Evolutionary conservation across 2,113 vertebrate species (phyloP).

Genomic region (Tachycineta bicolor): DNA sequence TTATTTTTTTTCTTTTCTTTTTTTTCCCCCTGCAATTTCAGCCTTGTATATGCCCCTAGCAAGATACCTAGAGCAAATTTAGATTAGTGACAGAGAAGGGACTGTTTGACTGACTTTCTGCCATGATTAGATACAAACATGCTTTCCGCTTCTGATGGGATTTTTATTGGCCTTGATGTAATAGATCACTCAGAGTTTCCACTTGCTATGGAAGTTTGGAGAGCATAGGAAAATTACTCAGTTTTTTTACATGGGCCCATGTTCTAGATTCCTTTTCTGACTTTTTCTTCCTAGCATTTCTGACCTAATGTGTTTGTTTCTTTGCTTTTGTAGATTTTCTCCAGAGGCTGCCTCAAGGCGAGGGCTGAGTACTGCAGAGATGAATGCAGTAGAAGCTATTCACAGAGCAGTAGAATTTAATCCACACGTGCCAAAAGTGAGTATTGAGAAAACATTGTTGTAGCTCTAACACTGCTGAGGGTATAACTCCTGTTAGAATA

Average conservation of each 20-base stretch:
- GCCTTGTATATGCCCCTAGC: constrained; percentile 48
- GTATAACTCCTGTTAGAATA: neutral
- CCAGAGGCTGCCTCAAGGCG: constrained; percentile 95
- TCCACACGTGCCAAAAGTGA: constrained; percentile 98
- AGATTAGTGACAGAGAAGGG: constrained; percentile 73
- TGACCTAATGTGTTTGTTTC: constrained; percentile 67
- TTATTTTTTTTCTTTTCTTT: constrained; percentile 3
- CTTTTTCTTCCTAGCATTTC: constrained; percentile 22
- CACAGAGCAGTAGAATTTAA: constrained; percentile 99
- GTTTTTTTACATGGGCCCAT: constrained; percentile 68
- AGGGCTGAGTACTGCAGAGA: constrained; percentile 97
- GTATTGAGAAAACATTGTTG: constrained; percentile 47
- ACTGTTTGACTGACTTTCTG: constrained; percentile 62
- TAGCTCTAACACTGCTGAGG: neutral
- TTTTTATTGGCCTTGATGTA: constrained; percentile 66
- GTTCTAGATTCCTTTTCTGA: constrained; percentile 37
- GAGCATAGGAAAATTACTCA: constrained; percentile 53
- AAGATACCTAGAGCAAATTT: constrained; percentile 58
- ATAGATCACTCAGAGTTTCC: constrained; percentile 65
- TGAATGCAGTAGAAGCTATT: constrained; percentile 99
- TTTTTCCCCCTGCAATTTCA: constrained; percentile 44
- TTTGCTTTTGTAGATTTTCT: constrained; percentile 87
- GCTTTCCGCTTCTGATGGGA: constrained; percentile 76
- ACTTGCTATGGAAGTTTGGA: constrained; percentile 55
- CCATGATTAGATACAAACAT: constrained; percentile 46